These are phyloP conservation scores for Artemia franciscana DNA, from an alignment of 1,140 invertebrate genomes.

Conservation along the genomic window DNA sequence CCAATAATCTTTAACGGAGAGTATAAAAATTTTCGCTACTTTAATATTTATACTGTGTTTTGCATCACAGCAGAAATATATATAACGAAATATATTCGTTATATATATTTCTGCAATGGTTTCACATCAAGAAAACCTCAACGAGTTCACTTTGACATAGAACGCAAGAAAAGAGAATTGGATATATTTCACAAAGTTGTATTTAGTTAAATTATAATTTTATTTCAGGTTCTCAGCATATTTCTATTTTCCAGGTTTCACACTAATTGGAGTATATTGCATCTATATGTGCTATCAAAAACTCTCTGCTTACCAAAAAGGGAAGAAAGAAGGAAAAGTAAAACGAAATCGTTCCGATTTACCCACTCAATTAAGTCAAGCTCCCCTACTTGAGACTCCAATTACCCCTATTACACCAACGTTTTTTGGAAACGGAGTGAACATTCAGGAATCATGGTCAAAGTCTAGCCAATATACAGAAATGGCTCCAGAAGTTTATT, in stretches of 20 bases:
- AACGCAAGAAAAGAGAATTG: no score
- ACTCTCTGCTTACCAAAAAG: neutral
- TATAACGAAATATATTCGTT: no score
- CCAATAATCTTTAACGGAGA: no score
- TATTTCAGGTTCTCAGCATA: no score
- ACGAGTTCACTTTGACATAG: no score
- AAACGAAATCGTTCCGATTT: neutral
- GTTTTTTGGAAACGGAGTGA: neutral
- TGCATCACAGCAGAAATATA: no score
- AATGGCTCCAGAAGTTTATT: neutral
- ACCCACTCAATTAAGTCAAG: neutral
- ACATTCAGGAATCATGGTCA: neutral
- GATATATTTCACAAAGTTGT: no score
- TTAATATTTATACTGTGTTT: no score
- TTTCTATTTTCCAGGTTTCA: neutral
- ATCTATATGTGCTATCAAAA: neutral
- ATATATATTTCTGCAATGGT: no score
- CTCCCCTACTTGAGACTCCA: neutral
- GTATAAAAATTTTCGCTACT: no score
- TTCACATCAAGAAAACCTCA: no score
- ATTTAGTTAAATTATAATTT: no score
- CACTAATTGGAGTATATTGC: neutral
- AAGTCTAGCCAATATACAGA: neutral
- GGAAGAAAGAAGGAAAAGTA: neutral
- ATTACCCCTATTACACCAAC: neutral